Base-by-base conservation (phyloP, 1,140 invertebrate species). In the Drosophila pectinifera region DNA sequence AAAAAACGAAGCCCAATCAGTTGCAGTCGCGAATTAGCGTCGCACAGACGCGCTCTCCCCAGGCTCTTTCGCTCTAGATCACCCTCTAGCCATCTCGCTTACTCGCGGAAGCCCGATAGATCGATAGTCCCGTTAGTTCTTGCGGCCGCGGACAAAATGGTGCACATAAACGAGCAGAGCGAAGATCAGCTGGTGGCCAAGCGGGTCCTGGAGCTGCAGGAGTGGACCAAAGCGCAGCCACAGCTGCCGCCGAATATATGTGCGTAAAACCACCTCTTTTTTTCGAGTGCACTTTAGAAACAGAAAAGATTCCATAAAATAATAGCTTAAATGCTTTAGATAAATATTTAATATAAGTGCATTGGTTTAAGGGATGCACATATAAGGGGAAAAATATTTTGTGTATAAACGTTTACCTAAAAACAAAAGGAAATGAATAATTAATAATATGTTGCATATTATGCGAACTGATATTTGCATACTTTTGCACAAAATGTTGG, bases 171-270 rank as follows among this genome's bases (percentile, higher is more conserved):
- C 16, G 73, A 74, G 38, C 48, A 69, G 31, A 64, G 62, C 26
- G 78, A 73, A 26, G 84, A 80, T 31, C 84, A 88, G 56, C 42
- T 93, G 38, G 94, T 96, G 78, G 78, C 96, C 20, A 91, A 94
- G 55, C 62, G 75, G 45, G 54, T 88, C 16, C 41, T 56, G 16
- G 93, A 93, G 6, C 94, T 97, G 39, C 95, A 95, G 79, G 94
- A 96, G 34, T 96, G 96, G 96, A 92, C 97, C 0, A 86, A 91
- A n/a, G 95, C 95, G 63, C 96, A 97, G 78, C 95, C 96, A 0
- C 96, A 97, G 92, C 93, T 97, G 22, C 96, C 96, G 0, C 92
- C 94, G 45, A 95, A 95, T 67, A 94, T 96, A 72, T 95, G 96
- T 96, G 93, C 93, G 92, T 91, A 18, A 49, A 31, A 5, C 31